Evolutionary conservation across 2,888 invertebrate genomes (phyloP).

Genomic region (Cotesia congregata): DNA sequence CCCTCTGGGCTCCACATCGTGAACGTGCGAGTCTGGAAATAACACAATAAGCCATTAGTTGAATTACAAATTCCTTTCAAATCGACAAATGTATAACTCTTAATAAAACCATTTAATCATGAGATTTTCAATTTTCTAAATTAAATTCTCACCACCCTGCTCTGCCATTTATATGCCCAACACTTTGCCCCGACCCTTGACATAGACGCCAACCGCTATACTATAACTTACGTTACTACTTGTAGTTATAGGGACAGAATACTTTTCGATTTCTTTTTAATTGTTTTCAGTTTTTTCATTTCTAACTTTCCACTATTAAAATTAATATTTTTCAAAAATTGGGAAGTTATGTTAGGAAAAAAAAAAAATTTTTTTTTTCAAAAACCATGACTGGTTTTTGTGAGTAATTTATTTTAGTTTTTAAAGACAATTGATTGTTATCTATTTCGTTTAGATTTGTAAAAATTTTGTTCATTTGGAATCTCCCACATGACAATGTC

Average conservation of each 20-base stretch:
- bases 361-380: too few relatives aligned
- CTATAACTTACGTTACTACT: constrained; percentile 16
- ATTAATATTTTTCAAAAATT: too few relatives aligned
- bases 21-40: background rate
- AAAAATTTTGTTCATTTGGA: too few relatives aligned
- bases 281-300: background rate
- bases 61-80: constrained; percentile 1
- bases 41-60: constrained; percentile 1
- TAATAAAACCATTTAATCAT: constrained; percentile 1
- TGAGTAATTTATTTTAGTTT: too few relatives aligned
- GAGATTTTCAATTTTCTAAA: background rate
- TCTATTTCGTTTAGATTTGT: too few relatives aligned
- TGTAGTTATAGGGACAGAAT: constrained; percentile 33
- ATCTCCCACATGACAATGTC: too few relatives aligned
- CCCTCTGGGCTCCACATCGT: background rate
- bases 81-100: constrained; percentile 1
- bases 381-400: too few relatives aligned
- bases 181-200: background rate
- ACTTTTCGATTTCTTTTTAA: background rate
- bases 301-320: background rate
- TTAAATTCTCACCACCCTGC: background rate
- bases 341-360: too few relatives aligned
- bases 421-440: too few relatives aligned
- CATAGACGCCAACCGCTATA: background rate
- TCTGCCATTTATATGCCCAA: constrained; percentile 2